These are phyloP conservation scores for Amiota communis DNA, from an alignment of 2,888 invertebrate species.

Conservation along the genomic window DNA sequence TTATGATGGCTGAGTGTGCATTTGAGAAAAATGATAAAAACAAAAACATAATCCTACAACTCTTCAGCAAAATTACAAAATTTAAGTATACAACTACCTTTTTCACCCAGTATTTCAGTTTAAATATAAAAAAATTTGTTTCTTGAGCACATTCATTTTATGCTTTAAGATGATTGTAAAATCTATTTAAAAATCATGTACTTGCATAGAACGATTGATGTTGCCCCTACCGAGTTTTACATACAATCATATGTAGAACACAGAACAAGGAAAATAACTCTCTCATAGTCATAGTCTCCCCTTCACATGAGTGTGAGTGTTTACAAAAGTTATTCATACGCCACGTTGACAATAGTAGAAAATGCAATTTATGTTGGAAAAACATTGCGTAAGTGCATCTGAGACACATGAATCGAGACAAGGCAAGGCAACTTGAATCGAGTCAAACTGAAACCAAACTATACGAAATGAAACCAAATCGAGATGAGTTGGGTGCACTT, in stretches of 20 bases:
- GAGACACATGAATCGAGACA: conserved; percentile 32
- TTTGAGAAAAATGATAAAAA: no score
- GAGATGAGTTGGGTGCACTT: no score
- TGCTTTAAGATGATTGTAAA: not conserved
- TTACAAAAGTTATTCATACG: conserved; percentile 49
- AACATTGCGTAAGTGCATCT: conserved; percentile 51
- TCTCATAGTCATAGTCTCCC: not conserved
- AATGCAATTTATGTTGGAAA: conserved; percentile 53
- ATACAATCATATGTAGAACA: conserved; percentile 10
- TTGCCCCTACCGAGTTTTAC: not conserved
- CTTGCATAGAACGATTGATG: conserved; percentile 39
- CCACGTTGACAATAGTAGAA: conserved; percentile 54
- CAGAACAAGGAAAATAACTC: conserved; percentile 11
- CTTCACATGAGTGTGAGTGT: conserved; percentile 23
- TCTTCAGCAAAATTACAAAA: no score
- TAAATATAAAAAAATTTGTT: no score
- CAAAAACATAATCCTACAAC: no score
- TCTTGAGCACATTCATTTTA: not conserved
- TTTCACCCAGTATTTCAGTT: no score
- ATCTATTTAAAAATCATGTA: conserved; percentile 46
- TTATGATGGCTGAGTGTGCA: no score
- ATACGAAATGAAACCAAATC: not conserved
- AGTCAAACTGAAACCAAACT: not conserved
- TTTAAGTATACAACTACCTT: no score
- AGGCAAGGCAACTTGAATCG: conserved; percentile 39